Evolutionary conservation across 1,140 invertebrate species (phyloP).

Genomic region (Dendrolimus kikuchii): DNA sequence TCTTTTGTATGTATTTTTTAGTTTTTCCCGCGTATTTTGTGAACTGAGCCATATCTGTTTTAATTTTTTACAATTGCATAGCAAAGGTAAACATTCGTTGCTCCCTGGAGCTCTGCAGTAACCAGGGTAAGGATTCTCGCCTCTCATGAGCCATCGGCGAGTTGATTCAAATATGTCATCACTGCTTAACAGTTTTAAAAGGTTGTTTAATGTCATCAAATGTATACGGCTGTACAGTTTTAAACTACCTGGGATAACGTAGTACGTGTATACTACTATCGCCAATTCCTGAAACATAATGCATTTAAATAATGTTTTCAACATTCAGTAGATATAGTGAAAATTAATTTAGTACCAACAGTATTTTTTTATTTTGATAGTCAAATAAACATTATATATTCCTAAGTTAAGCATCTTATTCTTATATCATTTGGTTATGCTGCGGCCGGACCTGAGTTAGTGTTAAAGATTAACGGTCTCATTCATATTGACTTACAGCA

Average conservation of each 20-base stretch:
- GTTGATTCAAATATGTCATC: slow-evolving; percentile 11
- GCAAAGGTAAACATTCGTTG: slow-evolving; percentile 29
- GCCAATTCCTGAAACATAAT: slow-evolving; percentile 29
- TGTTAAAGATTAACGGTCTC: too few species aligned
- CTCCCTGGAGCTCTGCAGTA: slow-evolving; percentile 53
- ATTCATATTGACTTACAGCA: too few species aligned
- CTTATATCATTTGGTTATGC: too few species aligned
- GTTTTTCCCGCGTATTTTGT: slow-evolving; percentile 6
- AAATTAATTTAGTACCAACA: too few species aligned
- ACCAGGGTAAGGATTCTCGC: slow-evolving; percentile 51
- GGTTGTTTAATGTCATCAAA: slow-evolving; percentile 15
- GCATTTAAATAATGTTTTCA: too few species aligned
- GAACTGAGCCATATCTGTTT: slow-evolving; percentile 33
- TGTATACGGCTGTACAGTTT: slow-evolving; percentile 16
- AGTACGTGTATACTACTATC: slow-evolving; percentile 34
- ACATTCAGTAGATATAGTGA: too few species aligned
- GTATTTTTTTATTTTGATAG: too few species aligned
- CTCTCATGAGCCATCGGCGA: slow-evolving; percentile 41
- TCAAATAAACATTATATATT: too few species aligned
- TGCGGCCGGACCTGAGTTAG: too few species aligned
- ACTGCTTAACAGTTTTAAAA: slow-evolving; percentile 5
- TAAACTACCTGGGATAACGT: slow-evolving; percentile 34
- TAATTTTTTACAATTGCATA: slow-evolving; percentile 51
- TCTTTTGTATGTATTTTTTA: not conserved
- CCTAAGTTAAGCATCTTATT: too few species aligned